Conservation (phyloP, 2,797 vertebrate genomes). For the Rhadinocentrus ornatus region DNA sequence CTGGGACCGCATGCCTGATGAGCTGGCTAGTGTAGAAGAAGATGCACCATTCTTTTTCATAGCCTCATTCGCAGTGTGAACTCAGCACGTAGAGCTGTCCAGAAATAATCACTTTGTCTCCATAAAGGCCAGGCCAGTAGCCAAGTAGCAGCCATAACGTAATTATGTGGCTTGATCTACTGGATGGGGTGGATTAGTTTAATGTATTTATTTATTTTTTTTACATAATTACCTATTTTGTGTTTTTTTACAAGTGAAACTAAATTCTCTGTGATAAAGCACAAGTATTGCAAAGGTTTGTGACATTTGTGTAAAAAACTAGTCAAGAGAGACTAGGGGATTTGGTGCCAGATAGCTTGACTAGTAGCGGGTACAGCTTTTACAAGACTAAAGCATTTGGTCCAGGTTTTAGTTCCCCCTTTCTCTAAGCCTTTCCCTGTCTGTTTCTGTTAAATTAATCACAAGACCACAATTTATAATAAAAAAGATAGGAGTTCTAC, state of each 20-base stretch:
- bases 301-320: background rate
- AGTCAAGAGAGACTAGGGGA: background rate
- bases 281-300: background rate
- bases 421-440: background rate
- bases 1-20: slow-evolving; percentile 70
- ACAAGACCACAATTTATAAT: background rate
- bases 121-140: slow-evolving; percentile 38
- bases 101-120: slow-evolving; percentile 54
- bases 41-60: slow-evolving; percentile 53
- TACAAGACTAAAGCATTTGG: background rate
- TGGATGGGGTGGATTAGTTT: background rate
- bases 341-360: background rate
- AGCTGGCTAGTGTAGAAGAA: slow-evolving; percentile 52
- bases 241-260: background rate
- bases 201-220: background rate
- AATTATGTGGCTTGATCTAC: slow-evolving; percentile 18
- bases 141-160: slow-evolving; percentile 20
- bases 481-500: background rate
- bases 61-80: slow-evolving; percentile 38
- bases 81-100: slow-evolving; percentile 33
- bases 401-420: background rate
- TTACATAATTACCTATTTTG: background rate
- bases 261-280: background rate
- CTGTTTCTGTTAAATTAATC: background rate
- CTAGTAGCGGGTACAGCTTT: background rate